Conservation (phyloP, 2,888 invertebrate genomes). For the Meteorus colon region DNA sequence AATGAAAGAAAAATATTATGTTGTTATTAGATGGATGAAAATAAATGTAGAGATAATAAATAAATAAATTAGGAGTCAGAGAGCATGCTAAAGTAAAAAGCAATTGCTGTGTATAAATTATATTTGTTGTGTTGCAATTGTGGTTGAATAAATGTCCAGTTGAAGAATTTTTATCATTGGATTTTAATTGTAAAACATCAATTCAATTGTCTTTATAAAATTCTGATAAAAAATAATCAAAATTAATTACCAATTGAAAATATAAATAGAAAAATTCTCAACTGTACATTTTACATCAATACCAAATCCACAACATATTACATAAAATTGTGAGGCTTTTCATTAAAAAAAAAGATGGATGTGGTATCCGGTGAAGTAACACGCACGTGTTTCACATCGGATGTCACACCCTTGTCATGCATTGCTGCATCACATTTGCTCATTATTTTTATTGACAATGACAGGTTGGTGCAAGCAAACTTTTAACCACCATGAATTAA, state of each 20-base stretch:
- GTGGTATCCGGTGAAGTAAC: constrained; percentile 39
- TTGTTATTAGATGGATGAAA: neutral
- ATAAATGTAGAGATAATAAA: neutral
- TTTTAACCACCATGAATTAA: neutral
- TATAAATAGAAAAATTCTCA: too few relatives aligned
- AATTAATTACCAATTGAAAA: too few relatives aligned
- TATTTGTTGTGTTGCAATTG: too few relatives aligned
- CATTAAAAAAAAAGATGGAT: constrained; percentile 34
- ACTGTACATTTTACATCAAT: too few relatives aligned
- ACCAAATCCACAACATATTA: too few relatives aligned
- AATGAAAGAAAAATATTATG: neutral
- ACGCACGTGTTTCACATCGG: constrained; percentile 15
- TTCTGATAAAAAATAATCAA: too few relatives aligned
- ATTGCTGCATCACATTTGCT: constrained; percentile 60
- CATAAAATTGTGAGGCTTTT: constrained; percentile 33
- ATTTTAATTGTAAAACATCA: too few relatives aligned
- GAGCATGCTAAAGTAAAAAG: neutral
- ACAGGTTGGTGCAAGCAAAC: constrained; percentile 55
- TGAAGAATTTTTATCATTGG: too few relatives aligned
- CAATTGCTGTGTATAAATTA: neutral
- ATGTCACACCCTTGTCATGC: constrained; percentile 53
- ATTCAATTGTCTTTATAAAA: too few relatives aligned
- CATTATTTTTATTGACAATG: constrained; percentile 57
- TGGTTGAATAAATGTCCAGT: too few relatives aligned
- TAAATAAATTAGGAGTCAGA: neutral